Percentiles rank a stretch among this genome's conserved stretches.
phyloP scores from a whole-genome alignment of 2,113 vertebrate genomes.

The Gopherus evgoodei region DNA sequence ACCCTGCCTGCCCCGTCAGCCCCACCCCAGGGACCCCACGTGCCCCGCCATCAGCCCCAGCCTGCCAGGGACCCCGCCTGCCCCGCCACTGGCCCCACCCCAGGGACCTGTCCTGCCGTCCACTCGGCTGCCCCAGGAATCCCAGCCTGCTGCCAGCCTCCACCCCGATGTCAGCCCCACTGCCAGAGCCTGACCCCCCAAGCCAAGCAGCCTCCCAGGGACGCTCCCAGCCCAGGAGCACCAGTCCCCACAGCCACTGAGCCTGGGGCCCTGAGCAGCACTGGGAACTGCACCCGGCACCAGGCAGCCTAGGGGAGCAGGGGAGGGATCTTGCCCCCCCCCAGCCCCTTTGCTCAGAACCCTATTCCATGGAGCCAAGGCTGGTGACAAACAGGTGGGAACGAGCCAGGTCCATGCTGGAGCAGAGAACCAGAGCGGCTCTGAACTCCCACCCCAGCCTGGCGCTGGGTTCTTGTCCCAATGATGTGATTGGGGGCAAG shows the following conservation, averaged over 20 bases:
- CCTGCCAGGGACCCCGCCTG: too few species aligned
- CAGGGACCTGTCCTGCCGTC: background rate
- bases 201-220: background rate
- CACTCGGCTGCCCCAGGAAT: background rate
- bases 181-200: too few species aligned
- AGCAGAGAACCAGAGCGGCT: background rate
- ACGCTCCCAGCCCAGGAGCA: too few species aligned
- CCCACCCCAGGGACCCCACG: fast-evolving
- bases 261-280: background rate
- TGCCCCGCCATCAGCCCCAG: background rate
- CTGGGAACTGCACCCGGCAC: background rate
- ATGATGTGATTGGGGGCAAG: background rate
- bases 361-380: background rate
- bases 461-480: background rate
- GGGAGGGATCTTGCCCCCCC: background rate
- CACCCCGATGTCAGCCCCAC: background rate
- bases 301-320: background rate
- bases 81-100: background rate
- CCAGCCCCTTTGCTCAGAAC: background rate
- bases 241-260: background rate
- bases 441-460: background rate
- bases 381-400: background rate
- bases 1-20: too few species aligned
- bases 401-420: background rate
- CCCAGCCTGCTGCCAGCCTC: background rate